Evolutionary conservation across 2,888 invertebrate genomes (phyloP).

Genomic region (Priocnemis perturbator): DNA sequence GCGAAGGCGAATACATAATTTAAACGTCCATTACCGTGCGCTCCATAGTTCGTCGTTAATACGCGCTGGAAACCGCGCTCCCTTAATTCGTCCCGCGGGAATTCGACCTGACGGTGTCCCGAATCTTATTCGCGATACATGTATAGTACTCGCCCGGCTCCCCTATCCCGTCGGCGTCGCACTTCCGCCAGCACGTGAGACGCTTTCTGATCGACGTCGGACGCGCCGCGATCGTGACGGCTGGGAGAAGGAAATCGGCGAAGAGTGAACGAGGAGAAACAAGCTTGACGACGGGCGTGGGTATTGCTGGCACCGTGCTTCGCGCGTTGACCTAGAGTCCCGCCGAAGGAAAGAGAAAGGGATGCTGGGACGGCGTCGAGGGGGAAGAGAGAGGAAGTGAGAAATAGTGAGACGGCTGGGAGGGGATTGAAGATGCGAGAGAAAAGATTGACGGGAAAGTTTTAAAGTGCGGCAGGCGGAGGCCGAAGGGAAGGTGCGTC

Average conservation of each 20-base stretch:
- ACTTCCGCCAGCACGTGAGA: no score
- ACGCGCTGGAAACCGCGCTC: conserved; percentile 41
- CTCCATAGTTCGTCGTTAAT: conserved; percentile 58
- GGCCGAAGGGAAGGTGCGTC: no score
- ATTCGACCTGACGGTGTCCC: conserved; percentile 24
- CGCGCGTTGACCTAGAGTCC: neutral
- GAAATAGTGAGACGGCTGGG: no score
- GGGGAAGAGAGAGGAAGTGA: no score
- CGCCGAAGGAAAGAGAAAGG: neutral
- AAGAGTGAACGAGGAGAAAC: neutral
- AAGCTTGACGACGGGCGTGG: neutral
- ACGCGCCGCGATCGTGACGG: neutral
- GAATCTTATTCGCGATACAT: conserved; percentile 23
- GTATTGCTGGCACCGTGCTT: no score
- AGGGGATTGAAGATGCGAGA: no score
- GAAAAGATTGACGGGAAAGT: no score
- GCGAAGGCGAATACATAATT: conserved; percentile 67
- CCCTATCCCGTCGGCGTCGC: no score
- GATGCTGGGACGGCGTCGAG: no score
- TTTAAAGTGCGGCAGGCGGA: no score
- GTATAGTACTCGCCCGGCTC: no score
- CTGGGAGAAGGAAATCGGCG: neutral
- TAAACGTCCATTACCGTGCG: conserved; percentile 66
- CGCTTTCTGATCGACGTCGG: neutral
- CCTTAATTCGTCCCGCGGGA: conserved; percentile 47